These are phyloP conservation scores for Rhinopomastus cyanomelas DNA, from an alignment of 2,113 vertebrate species.

Conservation along the genomic window DNA sequence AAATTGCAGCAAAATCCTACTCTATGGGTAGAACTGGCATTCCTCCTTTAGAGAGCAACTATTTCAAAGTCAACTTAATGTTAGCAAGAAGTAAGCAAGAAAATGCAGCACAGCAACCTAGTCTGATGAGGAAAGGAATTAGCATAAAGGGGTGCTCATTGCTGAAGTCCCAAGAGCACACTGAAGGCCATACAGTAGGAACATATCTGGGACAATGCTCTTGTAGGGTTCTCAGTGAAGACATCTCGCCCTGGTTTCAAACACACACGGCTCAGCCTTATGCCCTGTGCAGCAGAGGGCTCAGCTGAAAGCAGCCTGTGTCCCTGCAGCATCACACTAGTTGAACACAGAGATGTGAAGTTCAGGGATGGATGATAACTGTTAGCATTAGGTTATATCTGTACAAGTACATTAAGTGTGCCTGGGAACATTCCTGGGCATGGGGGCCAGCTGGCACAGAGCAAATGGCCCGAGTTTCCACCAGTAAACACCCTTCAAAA, in stretches of 20 bases:
- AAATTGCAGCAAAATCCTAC: not conserved
- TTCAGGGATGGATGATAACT: slow-evolving; percentile 2
- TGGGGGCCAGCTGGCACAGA: slow-evolving; percentile 29
- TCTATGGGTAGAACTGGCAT: not conserved
- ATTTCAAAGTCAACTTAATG: not conserved
- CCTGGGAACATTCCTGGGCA: slow-evolving; percentile 59
- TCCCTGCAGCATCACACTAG: not conserved
- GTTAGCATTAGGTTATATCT: slow-evolving; percentile 8
- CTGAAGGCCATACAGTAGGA: not conserved
- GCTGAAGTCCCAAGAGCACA: not conserved
- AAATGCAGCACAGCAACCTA: not conserved
- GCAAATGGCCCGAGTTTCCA: fast-evolving
- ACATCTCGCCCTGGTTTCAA: not conserved
- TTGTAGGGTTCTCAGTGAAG: not conserved
- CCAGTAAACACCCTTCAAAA: slow-evolving; percentile 50
- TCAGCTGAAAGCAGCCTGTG: not conserved
- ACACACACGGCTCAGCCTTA: fast-evolving
- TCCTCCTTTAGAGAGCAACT: not conserved
- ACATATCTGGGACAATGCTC: not conserved
- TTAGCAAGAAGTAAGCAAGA: slow-evolving; percentile 7
- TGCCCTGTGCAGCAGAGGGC: not conserved
- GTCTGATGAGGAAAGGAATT: not conserved
- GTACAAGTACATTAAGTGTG: slow-evolving; percentile 30
- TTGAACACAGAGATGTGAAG: not conserved
- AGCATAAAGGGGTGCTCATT: not conserved